phyloP scores from a whole-genome alignment of 35 echinoderm and acorn worm species.

The Hemicentrotus pulcherrimus region DNA sequence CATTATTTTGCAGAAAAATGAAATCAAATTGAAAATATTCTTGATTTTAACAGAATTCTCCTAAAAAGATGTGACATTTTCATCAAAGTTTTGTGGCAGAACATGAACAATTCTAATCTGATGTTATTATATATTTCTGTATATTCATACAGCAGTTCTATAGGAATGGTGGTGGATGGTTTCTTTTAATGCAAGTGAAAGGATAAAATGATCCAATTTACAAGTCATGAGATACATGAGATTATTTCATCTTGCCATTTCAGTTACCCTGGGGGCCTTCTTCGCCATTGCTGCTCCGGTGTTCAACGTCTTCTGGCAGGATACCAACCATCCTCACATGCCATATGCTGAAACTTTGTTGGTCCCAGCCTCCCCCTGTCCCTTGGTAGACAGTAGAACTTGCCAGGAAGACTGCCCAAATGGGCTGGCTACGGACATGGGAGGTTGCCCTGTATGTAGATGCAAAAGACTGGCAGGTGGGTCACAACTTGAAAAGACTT shows the following conservation, averaged over 20 bases:
- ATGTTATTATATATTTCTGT: too few relatives aligned
- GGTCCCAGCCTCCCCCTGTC: background rate
- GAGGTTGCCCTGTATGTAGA: conserved; percentile 42
- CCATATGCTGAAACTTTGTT: conserved; percentile 6
- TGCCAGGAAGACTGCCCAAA: conserved; percentile 32
- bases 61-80: too few relatives aligned
- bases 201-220: too few relatives aligned
- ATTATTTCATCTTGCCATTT: background rate
- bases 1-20: too few relatives aligned
- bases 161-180: too few relatives aligned
- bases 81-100: too few relatives aligned
- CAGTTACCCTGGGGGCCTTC: conserved; percentile 21
- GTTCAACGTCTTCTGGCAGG: conserved; percentile 23
- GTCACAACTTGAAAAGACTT: background rate
- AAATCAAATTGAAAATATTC: too few relatives aligned
- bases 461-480: conserved; percentile 29
- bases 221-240: background rate
- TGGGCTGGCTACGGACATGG: conserved; percentile 44
- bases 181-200: too few relatives aligned
- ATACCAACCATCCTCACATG: background rate
- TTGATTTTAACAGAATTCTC: too few relatives aligned
- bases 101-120: too few relatives aligned
- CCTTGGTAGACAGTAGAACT: conserved; percentile 18
- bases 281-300: background rate
- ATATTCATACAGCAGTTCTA: too few relatives aligned